Base-by-base conservation (phyloP, 2,113 vertebrate genomes). In the Dendrocopos noguchii region DNA sequence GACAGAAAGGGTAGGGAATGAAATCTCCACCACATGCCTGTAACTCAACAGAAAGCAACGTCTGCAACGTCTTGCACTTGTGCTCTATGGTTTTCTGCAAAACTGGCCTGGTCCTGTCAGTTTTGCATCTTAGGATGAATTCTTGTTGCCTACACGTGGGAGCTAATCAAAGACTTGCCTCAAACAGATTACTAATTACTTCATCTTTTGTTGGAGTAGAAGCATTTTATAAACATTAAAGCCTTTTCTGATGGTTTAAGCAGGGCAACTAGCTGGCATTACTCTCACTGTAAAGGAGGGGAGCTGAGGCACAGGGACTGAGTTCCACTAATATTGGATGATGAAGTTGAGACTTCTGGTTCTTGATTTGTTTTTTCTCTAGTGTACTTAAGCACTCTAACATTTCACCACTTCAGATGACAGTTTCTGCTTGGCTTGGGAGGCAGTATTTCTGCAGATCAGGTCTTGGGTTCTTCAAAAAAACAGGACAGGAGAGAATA, bases 11-110 rank as follows among this genome's bases (percentile, higher is more conserved):
- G 9, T n/a, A 53, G 29, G 44, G 57, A 20, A 86, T 42, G 70
- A 55, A 55, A 11, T 27, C 22, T 65, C 57, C 20, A 28, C 14
- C 20, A 3, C 0, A 0, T n/a, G 46, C 57, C 34, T 65, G 42
- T 82, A 66, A 24, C 66, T 33, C 46, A 83, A 36, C 25, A 0
- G 2, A 85, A 81, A 57, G 79, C 79, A 34, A 12, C 29, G n/a
- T 31, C 3, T 14, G 0, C 42, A 21, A 34, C 20, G 8, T 64
- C 44, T 47, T 73, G 27, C 5, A 4, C 31, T 88, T 34, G 53
- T 56, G 39, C 14, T 71, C n/a, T 2, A 0, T 29, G 66, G 14
- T 36, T 22, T 47, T 63, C 52, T 59, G 52, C 31, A 55, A 55
- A 77, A 50, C 19, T 29, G 34, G 31, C 70, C 56, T 70, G 25